A percentile compares a stretch with the other conserved stretches of the same genome.
phyloP scores from a whole-genome alignment of 2,797 vertebrate genomes.

The Anguilla marmorata region DNA sequence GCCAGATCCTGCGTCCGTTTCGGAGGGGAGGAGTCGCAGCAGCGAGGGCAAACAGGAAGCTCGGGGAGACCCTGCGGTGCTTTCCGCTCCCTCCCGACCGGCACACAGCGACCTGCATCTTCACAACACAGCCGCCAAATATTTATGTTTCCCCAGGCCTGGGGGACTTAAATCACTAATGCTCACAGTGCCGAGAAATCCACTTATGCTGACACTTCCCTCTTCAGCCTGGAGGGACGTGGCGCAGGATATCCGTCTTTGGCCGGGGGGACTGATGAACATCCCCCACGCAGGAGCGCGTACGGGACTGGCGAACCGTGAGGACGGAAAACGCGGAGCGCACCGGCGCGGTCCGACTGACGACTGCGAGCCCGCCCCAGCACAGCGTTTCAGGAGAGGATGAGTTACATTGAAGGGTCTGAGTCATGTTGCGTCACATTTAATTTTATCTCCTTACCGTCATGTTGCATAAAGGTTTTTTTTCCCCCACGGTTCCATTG shows the following conservation, averaged over 20 bases:
- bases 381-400: background rate
- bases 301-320: background rate
- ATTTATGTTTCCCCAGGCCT: slow-evolving; percentile 13
- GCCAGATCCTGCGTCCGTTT: background rate
- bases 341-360: background rate
- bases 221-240: background rate
- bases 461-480: background rate
- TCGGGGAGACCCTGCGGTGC: background rate
- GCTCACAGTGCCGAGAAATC: background rate
- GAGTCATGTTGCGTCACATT: slow-evolving; percentile 1
- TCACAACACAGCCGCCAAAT: slow-evolving; percentile 14
- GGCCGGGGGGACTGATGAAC: background rate
- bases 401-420: background rate
- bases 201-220: background rate
- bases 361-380: background rate
- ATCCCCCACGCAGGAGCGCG: background rate
- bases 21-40: background rate
- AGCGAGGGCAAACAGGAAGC: background rate
- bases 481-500: background rate
- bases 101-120: background rate
- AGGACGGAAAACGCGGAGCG: background rate
- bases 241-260: background rate
- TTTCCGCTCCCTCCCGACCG: background rate
- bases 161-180: slow-evolving; percentile 16
- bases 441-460: background rate